These are phyloP conservation scores for Brachionichthys hirsutus DNA, from an alignment of 2,113 vertebrate genomes.

Conservation along the genomic window DNA sequence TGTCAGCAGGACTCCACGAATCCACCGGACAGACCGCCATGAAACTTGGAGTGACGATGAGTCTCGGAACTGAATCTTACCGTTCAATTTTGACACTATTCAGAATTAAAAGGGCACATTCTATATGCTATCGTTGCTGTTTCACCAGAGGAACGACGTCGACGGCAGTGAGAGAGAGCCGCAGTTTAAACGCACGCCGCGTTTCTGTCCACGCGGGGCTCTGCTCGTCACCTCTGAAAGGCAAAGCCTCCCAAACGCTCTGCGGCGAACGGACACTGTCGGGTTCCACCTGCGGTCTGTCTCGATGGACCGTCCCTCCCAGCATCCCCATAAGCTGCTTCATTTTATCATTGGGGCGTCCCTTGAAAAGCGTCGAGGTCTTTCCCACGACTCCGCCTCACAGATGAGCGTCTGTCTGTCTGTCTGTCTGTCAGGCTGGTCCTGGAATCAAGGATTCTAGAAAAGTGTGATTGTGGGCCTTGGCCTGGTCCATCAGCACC, in stretches of 20 bases:
- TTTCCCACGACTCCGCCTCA: slow-evolving; percentile 11
- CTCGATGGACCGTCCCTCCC: not conserved
- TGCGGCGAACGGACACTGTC: no score
- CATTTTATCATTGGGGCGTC: slow-evolving; percentile 45
- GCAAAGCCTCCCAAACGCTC: not conserved
- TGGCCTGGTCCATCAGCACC: slow-evolving; percentile 8
- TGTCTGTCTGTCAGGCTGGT: no score
- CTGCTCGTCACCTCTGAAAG: not conserved
- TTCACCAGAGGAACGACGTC: no score
- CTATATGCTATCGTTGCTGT: not conserved
- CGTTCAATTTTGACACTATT: no score
- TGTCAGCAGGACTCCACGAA: no score
- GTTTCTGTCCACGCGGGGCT: not conserved
- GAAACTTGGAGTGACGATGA: no score
- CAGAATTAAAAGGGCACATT: no score
- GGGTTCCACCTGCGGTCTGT: not conserved
- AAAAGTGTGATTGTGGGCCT: slow-evolving; percentile 3
- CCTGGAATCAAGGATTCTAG: slow-evolving; percentile 2
- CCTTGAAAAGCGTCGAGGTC: slow-evolving; percentile 40
- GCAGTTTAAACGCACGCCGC: no score
- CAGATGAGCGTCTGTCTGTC: slow-evolving; percentile 16
- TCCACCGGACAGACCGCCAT: no score
- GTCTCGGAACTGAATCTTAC: no score
- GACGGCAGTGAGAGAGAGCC: no score
- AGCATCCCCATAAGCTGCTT: slow-evolving; percentile 30